These are phyloP conservation scores for Mylabris sibirica DNA, from an alignment of 2,888 invertebrate genomes.

Conservation along the genomic window DNA sequence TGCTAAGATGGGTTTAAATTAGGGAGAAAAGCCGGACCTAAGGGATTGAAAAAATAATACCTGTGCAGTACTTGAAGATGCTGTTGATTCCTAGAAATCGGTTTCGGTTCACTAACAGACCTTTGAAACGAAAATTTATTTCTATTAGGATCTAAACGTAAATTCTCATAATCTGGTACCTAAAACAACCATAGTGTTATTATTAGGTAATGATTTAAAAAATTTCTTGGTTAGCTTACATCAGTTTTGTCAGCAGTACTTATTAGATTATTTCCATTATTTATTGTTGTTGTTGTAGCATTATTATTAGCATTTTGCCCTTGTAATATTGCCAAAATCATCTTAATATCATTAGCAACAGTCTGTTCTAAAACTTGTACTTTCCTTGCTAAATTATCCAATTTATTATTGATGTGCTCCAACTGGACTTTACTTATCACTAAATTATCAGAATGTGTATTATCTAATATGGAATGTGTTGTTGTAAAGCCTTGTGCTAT, in stretches of 20 bases:
- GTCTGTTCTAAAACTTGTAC: conserved; percentile 77
- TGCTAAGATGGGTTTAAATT: no score
- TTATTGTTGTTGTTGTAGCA: background rate
- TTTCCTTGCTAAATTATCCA: conserved; percentile 74
- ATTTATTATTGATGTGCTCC: conserved; percentile 67
- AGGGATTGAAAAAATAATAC: conserved; percentile 44
- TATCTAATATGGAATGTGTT: conserved; percentile 56
- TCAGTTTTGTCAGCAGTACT: conserved; percentile 39
- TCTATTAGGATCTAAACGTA: conserved; percentile 54
- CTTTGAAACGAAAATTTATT: conserved; percentile 59
- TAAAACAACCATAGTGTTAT: conserved; percentile 40
- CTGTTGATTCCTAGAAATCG: conserved; percentile 56
- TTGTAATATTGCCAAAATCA: conserved; percentile 66
- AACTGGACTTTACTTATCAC: conserved; percentile 58
- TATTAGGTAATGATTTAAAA: no score
- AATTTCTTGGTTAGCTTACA: background rate
- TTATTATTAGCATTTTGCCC: conserved; percentile 29
- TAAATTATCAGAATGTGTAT: conserved; percentile 56
- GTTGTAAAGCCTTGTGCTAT: conserved; percentile 46
- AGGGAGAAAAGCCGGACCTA: no score
- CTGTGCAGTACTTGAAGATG: conserved; percentile 61
- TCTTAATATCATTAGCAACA: conserved; percentile 76
- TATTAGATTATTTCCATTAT: conserved; percentile 19
- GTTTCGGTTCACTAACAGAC: conserved; percentile 61
- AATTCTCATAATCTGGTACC: conserved; percentile 59